phyloP scores from a whole-genome alignment of 2,888 invertebrate species.

The Operophtera brumata region DNA sequence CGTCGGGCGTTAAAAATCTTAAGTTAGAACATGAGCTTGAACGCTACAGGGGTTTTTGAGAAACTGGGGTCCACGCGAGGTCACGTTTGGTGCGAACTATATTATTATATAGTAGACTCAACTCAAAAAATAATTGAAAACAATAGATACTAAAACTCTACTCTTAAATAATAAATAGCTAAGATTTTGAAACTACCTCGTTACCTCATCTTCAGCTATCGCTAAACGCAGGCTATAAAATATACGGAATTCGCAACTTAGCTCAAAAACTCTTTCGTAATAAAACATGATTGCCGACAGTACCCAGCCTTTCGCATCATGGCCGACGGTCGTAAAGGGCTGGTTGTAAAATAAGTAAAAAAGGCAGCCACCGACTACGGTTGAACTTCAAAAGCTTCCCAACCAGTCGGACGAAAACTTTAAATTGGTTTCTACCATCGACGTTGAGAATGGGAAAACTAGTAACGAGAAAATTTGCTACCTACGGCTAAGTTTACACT shows the following conservation, averaged over 20 bases:
- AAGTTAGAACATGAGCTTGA: too few relatives aligned
- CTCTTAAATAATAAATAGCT: conserved; percentile 12
- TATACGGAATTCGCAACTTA: conserved; percentile 35
- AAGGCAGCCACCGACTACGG: conserved; percentile 45
- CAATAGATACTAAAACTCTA: conserved; percentile 15
- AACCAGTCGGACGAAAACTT: conserved; percentile 73
- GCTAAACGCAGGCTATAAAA: conserved; percentile 33
- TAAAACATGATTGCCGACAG: conserved; percentile 48
- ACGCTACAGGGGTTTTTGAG: too few relatives aligned
- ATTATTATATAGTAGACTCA: too few relatives aligned
- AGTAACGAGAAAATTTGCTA: conserved; percentile 56
- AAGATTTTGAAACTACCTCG: conserved; percentile 12
- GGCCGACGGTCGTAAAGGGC: conserved; percentile 61
- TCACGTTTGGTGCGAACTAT: too few relatives aligned
- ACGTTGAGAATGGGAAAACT: conserved; percentile 60
- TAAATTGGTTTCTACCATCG: conserved; percentile 72
- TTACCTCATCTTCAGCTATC: conserved; percentile 20
- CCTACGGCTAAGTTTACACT: conserved; percentile 43
- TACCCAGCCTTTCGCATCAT: conserved; percentile 57
- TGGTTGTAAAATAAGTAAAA: conserved; percentile 32
- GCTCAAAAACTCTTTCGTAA: conserved; percentile 35
- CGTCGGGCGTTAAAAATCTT: too few relatives aligned
- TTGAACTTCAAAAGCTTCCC: conserved; percentile 70
- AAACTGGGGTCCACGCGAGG: too few relatives aligned
- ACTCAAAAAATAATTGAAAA: conserved; percentile 5